Percentiles rank a stretch among this genome's conserved stretches.
phyloP scores from a whole-genome alignment of 1,140 invertebrate genomes.

The Armadillidium nasatum region DNA sequence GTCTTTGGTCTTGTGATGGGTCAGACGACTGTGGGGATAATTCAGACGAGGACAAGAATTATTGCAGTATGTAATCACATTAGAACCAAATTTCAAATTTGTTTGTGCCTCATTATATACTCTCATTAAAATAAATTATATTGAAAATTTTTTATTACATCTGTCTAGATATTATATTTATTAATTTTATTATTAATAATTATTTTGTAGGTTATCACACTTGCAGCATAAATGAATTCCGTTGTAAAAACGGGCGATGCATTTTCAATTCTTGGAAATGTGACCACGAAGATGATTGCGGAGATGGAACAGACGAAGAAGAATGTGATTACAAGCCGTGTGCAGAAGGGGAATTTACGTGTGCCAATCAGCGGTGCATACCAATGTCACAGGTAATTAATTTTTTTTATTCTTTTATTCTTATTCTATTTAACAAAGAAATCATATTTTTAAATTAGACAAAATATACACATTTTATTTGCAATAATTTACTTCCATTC shows the following conservation, averaged over 20 bases:
- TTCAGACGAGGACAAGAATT: slow-evolving; percentile 86
- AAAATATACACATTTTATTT: no score
- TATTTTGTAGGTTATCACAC: slow-evolving; percentile 71
- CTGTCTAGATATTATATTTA: no score
- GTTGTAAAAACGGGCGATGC: slow-evolving; percentile 88
- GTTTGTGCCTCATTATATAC: no score
- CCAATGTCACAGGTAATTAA: slow-evolving; percentile 62
- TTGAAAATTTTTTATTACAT: no score
- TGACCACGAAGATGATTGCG: slow-evolving; percentile 91
- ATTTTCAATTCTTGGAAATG: slow-evolving; percentile 94
- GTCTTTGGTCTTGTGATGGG: slow-evolving; percentile 94
- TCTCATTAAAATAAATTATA: no score
- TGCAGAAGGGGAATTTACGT: slow-evolving; percentile 88
- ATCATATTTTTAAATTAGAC: no score
- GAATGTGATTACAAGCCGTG: slow-evolving; percentile 86
- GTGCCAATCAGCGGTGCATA: slow-evolving; percentile 83
- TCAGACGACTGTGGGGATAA: slow-evolving; percentile 93
- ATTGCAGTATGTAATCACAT: slow-evolving; percentile 65
- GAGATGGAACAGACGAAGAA: slow-evolving; percentile 83
- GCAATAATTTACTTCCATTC: no score
- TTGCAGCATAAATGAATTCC: slow-evolving; percentile 85
- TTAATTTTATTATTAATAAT: no score
- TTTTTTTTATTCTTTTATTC: no score
- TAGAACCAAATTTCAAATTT: background rate
- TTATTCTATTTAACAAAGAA: no score